Conservation (phyloP, 2,113 vertebrate genomes). For the Centropristis striata region DNA sequence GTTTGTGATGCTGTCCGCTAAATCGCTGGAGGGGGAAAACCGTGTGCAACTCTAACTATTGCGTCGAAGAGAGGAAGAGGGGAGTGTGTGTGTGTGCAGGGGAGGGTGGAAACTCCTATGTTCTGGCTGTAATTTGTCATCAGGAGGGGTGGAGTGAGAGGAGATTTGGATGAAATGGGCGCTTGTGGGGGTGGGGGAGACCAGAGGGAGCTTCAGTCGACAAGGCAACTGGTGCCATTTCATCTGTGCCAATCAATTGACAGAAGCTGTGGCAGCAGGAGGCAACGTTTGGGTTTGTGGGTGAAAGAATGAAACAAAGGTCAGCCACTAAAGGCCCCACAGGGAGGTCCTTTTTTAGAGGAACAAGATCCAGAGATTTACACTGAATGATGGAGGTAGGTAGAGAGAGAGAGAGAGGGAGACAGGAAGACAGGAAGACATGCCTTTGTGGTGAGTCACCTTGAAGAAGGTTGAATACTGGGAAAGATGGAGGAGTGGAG, state of each 20-base stretch:
- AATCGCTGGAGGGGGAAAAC: slow-evolving; percentile 55
- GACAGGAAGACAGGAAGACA: neutral
- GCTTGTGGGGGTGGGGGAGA: neutral
- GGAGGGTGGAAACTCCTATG: slow-evolving; percentile 71
- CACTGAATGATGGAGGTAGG: neutral
- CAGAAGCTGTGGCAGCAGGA: neutral
- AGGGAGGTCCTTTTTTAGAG: neutral
- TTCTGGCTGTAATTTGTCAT: slow-evolving; percentile 43
- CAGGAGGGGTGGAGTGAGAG: slow-evolving; percentile 9
- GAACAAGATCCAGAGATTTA: neutral
- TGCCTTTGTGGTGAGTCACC: slow-evolving; percentile 68
- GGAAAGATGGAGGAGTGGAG: slow-evolving; percentile 41
- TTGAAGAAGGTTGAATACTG: slow-evolving; percentile 59
- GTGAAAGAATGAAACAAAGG: slow-evolving; percentile 36
- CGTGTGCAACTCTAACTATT: slow-evolving; percentile 47
- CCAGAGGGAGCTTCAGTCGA: slow-evolving; percentile 34
- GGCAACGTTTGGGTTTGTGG: slow-evolving; percentile 4
- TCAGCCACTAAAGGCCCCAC: slow-evolving; percentile 31
- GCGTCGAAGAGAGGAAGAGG: slow-evolving; percentile 47
- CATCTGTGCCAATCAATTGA: slow-evolving; percentile 53
- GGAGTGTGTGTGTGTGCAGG: slow-evolving; percentile 26
- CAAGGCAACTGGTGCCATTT: slow-evolving; percentile 49
- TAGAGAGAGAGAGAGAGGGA: neutral
- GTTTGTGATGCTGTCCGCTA: slow-evolving; percentile 49
- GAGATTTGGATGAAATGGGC: slow-evolving; percentile 14